These are phyloP conservation scores for Siderastrea radians DNA, from an alignment of 92 coral and sea anemone species.

Conservation along the genomic window DNA sequence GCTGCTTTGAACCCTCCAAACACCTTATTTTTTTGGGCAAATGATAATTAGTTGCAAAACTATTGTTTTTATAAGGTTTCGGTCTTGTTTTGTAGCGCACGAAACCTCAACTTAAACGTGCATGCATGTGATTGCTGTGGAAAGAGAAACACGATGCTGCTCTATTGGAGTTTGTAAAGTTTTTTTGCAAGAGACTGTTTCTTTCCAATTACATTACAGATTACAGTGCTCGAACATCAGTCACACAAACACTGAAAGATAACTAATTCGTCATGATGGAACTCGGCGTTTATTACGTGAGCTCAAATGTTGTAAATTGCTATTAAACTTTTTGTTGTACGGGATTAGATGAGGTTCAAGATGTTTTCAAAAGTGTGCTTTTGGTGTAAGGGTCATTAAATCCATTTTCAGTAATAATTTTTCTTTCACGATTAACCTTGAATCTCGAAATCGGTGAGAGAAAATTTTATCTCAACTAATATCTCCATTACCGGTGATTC, in stretches of 20 bases:
- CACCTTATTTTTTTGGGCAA: background rate
- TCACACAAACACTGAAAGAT: background rate
- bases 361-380: background rate
- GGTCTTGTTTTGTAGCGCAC: background rate
- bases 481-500: conserved; percentile 11
- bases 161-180: background rate
- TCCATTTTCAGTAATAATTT: background rate
- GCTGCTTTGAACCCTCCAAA: background rate
- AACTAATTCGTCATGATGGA: background rate
- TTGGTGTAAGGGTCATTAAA: background rate
- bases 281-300: too few relatives aligned
- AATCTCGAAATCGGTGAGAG: background rate
- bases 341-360: background rate
- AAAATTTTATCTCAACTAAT: background rate
- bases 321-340: too few relatives aligned
- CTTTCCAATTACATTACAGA: background rate
- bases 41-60: background rate
- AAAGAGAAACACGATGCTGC: background rate
- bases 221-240: background rate
- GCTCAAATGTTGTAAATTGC: too few relatives aligned
- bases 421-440: background rate
- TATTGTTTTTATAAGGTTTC: background rate
- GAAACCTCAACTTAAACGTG: background rate
- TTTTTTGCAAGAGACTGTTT: background rate
- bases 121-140: background rate